Conservation (phyloP, 1,140 invertebrate genomes). For the Musca domestica region DNA sequence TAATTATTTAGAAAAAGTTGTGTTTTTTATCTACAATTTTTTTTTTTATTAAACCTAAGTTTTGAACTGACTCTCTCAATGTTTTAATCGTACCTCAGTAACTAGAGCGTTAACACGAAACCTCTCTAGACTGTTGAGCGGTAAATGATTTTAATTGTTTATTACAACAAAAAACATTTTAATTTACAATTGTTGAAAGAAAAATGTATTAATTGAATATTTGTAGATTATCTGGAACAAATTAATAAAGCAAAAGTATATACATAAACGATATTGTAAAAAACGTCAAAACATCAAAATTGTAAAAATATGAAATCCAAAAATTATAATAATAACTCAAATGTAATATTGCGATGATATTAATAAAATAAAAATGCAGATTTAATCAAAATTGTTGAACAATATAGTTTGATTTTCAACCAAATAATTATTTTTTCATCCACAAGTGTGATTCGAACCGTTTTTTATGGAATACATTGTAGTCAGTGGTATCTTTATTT, state of each 20-base stretch:
- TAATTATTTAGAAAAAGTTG: too few species aligned
- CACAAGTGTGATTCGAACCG: too few species aligned
- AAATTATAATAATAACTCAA: slow-evolving; percentile 4
- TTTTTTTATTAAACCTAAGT: too few species aligned
- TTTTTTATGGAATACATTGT: too few species aligned
- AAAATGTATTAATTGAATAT: slow-evolving; percentile 3
- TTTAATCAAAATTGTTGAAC: background rate
- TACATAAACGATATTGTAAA: background rate
- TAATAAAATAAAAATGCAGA: slow-evolving; percentile 5
- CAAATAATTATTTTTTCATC: too few species aligned
- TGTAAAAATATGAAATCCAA: background rate
- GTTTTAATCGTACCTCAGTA: too few species aligned
- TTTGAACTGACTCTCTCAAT: too few species aligned
- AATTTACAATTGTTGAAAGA: background rate
- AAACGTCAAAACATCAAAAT: background rate
- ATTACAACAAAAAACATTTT: background rate
- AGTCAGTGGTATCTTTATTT: too few species aligned
- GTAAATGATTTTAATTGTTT: background rate
- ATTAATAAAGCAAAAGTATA: background rate
- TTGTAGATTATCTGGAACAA: slow-evolving; percentile 14
- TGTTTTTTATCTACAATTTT: too few species aligned
- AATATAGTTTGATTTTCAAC: too few species aligned
- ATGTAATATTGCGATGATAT: slow-evolving; percentile 10
- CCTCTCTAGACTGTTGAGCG: background rate
- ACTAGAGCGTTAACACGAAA: background rate